Conservation (phyloP, 2,888 invertebrate genomes). For the Lepidocyrtinus sp. region DNA sequence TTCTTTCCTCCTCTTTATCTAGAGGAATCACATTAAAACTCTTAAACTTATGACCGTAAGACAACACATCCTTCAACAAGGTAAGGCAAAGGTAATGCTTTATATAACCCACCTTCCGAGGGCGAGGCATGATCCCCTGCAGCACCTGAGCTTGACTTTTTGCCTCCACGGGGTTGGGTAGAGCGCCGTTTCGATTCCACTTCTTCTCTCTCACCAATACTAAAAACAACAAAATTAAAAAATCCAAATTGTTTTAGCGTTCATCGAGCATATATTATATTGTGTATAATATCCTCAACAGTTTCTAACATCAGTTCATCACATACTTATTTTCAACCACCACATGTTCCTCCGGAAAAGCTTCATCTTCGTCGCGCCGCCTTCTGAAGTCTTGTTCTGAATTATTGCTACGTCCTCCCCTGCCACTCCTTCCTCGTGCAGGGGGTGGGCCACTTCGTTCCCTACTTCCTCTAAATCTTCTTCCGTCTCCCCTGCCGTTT, state of each 20-base stretch:
- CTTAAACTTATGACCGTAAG: too few relatives aligned
- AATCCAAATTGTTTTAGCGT: too few relatives aligned
- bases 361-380: slow-evolving; percentile 64
- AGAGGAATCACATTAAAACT: slow-evolving; percentile 51
- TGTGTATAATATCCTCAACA: too few relatives aligned
- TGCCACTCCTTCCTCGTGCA: slow-evolving; percentile 50
- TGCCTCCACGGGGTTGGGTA: slow-evolving; percentile 58
- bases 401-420: slow-evolving; percentile 46
- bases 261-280: too few relatives aligned
- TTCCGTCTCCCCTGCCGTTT: slow-evolving; percentile 62
- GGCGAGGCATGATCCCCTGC: slow-evolving; percentile 64
- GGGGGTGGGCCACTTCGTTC: slow-evolving; percentile 56
- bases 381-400: slow-evolving; percentile 63
- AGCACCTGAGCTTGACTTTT: slow-evolving; percentile 64
- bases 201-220: slow-evolving; percentile 59
- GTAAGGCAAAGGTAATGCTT: slow-evolving; percentile 13
- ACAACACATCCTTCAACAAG: background rate
- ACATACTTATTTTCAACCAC: slow-evolving; percentile 64
- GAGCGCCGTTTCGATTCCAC: slow-evolving; percentile 65
- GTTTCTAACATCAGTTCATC: too few relatives aligned
- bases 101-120: slow-evolving; percentile 63
- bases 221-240: too few relatives aligned
- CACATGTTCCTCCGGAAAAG: slow-evolving; percentile 57
- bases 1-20: slow-evolving; percentile 65
- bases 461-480: slow-evolving; percentile 60